Evolutionary conservation across 1,140 invertebrate species (phyloP).

Genomic region (Chlorops oryzae): DNA sequence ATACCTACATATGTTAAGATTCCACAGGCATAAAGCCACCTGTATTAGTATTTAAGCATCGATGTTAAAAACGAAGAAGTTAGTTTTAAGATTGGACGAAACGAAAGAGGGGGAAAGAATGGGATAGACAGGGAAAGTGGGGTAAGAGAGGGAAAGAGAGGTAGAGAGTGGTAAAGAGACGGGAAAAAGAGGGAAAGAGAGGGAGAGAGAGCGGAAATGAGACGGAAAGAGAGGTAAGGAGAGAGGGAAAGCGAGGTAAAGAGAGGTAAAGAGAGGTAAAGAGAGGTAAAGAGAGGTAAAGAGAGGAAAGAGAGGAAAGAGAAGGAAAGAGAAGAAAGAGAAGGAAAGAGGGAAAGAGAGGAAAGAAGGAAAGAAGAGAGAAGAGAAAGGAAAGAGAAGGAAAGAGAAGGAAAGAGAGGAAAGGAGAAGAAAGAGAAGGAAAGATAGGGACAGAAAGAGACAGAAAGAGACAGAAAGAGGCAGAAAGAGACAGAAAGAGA

Average conservation of each 20-base stretch:
- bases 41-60: too few relatives aligned
- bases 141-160: too few relatives aligned
- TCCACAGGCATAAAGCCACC: too few relatives aligned
- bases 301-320: constrained; percentile 30
- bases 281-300: constrained; percentile 4
- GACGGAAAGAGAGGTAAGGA: constrained; percentile 1
- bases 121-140: too few relatives aligned
- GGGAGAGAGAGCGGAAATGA: background rate
- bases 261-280: constrained; percentile 10
- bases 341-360: background rate
- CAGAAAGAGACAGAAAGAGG: background rate
- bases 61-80: too few relatives aligned
- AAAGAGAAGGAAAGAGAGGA: background rate
- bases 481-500: background rate
- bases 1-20: too few relatives aligned
- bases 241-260: constrained; percentile 8
- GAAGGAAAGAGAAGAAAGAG: constrained; percentile 4
- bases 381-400: background rate
- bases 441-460: background rate
- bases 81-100: too few relatives aligned
- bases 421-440: constrained; percentile 4
- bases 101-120: too few relatives aligned
- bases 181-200: background rate
- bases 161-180: too few relatives aligned
- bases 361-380: background rate